A percentile compares a stretch with the other conserved stretches of the same genome.
Conservation (phyloP, 2,888 invertebrate species). For the Bellardia pandia region DNA sequence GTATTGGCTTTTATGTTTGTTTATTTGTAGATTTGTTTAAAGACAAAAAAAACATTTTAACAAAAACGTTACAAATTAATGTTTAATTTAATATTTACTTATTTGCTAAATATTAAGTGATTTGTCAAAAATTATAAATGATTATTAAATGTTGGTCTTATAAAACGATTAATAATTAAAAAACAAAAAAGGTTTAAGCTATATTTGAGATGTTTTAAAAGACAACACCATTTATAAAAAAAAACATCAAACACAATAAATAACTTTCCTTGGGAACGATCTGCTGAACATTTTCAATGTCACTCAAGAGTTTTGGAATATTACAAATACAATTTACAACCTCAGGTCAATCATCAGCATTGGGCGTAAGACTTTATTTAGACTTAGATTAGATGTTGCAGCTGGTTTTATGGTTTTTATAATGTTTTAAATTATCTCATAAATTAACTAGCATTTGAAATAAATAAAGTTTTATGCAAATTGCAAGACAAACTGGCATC, state of each 20-base stretch:
- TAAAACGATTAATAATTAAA: background rate
- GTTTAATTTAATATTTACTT: constrained; percentile 18
- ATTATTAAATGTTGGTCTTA: background rate
- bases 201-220: no score
- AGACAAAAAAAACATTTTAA: background rate
- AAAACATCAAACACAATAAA: no score
- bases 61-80: constrained; percentile 39
- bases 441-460: constrained; percentile 15
- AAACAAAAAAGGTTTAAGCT: no score
- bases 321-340: no score
- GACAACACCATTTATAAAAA: no score
- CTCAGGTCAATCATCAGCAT: background rate
- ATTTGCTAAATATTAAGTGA: constrained; percentile 63
- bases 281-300: no score
- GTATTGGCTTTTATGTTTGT: constrained; percentile 12
- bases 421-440: constrained; percentile 12
- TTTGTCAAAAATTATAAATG: constrained; percentile 62
- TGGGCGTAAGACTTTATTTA: background rate
- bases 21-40: background rate
- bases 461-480: constrained; percentile 41
- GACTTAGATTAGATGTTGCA: background rate
- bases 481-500: background rate
- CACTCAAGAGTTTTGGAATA: no score
- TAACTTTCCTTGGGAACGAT: no score
- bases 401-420: constrained; percentile 1